A percentile compares a stretch with the other conserved stretches of the same genome.
These are phyloP conservation scores for Scopus umbretta DNA, from an alignment of 2,113 vertebrate species.

Conservation along the genomic window DNA sequence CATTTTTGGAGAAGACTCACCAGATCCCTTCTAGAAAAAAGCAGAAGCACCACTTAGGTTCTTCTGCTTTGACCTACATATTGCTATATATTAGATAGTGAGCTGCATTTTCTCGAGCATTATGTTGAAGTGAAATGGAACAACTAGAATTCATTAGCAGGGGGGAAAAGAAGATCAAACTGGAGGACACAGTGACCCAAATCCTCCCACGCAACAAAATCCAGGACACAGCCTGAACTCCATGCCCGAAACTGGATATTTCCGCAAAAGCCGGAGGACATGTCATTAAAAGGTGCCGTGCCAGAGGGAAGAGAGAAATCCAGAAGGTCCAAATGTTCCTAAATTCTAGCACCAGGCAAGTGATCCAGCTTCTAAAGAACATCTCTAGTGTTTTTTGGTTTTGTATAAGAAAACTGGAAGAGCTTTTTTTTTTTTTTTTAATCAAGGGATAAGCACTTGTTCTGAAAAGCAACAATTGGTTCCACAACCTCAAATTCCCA, in stretches of 20 bases:
- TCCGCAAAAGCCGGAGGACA: background rate
- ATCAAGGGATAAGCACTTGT: background rate
- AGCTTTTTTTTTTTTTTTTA: background rate
- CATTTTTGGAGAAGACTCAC: background rate
- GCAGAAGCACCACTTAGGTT: background rate
- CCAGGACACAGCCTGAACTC: background rate
- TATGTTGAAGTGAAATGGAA: background rate
- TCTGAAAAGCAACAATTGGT: background rate
- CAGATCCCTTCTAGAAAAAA: background rate
- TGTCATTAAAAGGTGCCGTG: background rate
- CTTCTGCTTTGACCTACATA: background rate
- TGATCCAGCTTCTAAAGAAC: background rate
- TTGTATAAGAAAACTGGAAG: background rate
- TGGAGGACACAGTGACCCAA: conserved; percentile 49
- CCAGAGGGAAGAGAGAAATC: background rate
- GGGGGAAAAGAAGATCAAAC: conserved; percentile 40
- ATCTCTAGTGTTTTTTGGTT: background rate
- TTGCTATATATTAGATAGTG: background rate
- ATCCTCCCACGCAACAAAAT: conserved; percentile 29
- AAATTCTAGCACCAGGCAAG: background rate
- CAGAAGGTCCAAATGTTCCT: background rate
- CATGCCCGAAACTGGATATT: background rate
- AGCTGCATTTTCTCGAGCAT: background rate
- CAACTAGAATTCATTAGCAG: background rate
- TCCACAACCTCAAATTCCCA: background rate